Evolutionary conservation across 2,797 vertebrate species (phyloP).

Genomic region (Trachops cirrhosus): DNA sequence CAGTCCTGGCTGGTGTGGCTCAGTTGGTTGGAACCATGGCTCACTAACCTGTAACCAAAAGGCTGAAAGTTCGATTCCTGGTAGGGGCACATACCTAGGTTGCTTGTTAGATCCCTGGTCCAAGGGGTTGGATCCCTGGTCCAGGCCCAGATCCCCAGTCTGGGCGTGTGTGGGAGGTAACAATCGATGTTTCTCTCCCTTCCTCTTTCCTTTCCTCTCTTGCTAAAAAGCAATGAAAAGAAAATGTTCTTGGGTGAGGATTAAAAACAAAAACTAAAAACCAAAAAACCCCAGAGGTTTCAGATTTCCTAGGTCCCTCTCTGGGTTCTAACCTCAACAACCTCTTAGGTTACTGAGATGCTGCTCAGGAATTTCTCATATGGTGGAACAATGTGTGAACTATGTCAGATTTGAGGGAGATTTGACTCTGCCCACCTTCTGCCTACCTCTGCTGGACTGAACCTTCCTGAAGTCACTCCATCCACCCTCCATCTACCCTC

Average conservation of each 20-base stretch:
- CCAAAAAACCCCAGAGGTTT: background rate
- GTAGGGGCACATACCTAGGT: too few relatives aligned
- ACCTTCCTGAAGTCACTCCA: background rate
- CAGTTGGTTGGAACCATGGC: background rate
- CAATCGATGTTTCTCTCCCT: background rate
- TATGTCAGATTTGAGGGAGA: background rate
- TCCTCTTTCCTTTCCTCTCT: background rate
- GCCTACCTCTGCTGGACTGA: background rate
- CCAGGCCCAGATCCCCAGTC: too few relatives aligned
- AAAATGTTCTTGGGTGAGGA: background rate
- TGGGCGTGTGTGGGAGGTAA: background rate
- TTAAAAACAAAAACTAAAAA: background rate
- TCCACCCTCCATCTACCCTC: background rate
- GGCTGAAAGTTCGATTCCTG: background rate
- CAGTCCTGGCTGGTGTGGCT: background rate
- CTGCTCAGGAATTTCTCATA: background rate
- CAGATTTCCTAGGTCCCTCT: background rate
- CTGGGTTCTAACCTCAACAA: background rate
- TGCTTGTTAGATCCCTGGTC: background rate
- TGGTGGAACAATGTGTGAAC: background rate
- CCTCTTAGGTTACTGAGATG: background rate
- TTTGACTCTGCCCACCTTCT: background rate
- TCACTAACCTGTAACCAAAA: background rate
- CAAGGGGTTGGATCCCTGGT: background rate
- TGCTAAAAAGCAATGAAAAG: background rate